Conservation (phyloP, 92 coral and sea anemone species). For the Meandrina meandrites region DNA sequence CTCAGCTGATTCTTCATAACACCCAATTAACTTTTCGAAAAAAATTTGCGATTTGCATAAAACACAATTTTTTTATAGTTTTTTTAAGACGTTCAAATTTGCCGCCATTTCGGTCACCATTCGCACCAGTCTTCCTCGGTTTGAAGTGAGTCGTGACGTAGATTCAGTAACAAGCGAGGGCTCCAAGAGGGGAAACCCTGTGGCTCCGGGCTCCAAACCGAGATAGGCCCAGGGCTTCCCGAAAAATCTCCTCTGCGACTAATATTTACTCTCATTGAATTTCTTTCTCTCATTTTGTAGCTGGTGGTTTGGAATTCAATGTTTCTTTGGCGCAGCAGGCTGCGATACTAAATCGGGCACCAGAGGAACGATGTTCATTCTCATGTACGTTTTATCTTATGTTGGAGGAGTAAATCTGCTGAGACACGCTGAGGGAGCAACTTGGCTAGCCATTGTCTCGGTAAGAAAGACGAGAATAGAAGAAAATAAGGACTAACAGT, state of each 20-base stretch:
- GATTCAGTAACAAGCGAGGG: too few species aligned
- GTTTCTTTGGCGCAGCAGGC: slow-evolving; percentile 87
- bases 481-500: neutral
- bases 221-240: too few species aligned
- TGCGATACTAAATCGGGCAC: slow-evolving; percentile 59
- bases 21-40: too few species aligned
- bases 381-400: slow-evolving; percentile 68
- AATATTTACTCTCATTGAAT: neutral
- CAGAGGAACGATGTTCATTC: slow-evolving; percentile 67
- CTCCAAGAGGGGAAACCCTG: too few species aligned
- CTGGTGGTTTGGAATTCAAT: slow-evolving; percentile 85
- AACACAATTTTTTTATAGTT: too few species aligned
- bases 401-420: slow-evolving; percentile 74
- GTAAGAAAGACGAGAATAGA: slow-evolving; percentile 32
- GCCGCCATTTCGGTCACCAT: too few species aligned
- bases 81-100: too few species aligned
- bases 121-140: too few species aligned
- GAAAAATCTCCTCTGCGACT: neutral
- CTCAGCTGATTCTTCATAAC: too few species aligned
- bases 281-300: slow-evolving; percentile 28
- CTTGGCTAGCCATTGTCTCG: slow-evolving; percentile 71
- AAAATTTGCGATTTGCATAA: too few species aligned
- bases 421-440: slow-evolving; percentile 89
- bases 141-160: too few species aligned
- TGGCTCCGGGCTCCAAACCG: too few species aligned